Evolutionary conservation across 2,888 invertebrate genomes (phyloP), one percentile per base, ranked within the genome.

Genomic region (Hoplodrina blanda): DNA sequence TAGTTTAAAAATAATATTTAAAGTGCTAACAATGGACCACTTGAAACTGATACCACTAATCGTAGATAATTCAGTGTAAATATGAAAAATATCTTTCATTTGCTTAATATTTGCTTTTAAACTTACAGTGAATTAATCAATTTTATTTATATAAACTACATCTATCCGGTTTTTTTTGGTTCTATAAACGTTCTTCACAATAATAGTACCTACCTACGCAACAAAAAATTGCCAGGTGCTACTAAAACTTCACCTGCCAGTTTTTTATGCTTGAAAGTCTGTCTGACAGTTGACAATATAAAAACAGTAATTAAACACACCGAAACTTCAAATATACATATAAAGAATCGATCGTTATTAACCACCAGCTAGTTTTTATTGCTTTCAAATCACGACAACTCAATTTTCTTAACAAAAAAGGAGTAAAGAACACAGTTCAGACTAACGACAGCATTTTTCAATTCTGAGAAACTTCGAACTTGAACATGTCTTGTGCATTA

Each of bases 401-500:
- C 89, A 91, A 94, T 94, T 93, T 90, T 89, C 83, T 85, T 73
- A 67, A 80, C 69, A 81, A 72, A 82, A 88, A 89, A 90, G 87
- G 87, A 90, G 89, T 88, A 89, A 86, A 82, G 76, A 82, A 81
- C 80, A 80, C 78, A 76, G 84, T 78, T 87, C 85, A 81, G 84
- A 83, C 88, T 83, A 87, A 89, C 89, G 91, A 90, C 90, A 89
- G 88, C 88, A 85, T 89, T 89, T 89, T 89, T 88, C 88, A 87
- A 88, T 94, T 94, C 94, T 88, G 72, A 92, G 94, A 94, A 94
- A 81, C 87, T 83, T 86, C 82, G 85, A 91, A 90, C 90, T 88
- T 68, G 82, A 91, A 94, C 91, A 91, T 89, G 91, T 89, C 91
- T 92, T 93, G 88, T 92, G 91, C 93, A 92, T 91, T 92, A 91